Evolutionary conservation across 2,113 vertebrate species (phyloP).

Genomic region (Parus major): DNA sequence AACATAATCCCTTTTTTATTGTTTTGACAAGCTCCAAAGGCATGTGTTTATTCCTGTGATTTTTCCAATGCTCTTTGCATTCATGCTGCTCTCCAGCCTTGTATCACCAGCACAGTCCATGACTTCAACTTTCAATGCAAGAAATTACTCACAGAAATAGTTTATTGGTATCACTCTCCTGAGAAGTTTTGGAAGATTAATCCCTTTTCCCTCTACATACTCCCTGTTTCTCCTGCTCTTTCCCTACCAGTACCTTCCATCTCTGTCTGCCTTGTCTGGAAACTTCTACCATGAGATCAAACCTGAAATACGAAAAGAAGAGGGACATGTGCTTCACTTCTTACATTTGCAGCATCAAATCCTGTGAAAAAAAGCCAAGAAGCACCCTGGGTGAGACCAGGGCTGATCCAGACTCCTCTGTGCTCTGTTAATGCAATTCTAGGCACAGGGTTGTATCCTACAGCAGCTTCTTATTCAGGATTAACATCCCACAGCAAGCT

Average conservation of each 20-base stretch:
- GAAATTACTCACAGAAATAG: background rate
- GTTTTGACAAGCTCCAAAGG: background rate
- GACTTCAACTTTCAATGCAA: background rate
- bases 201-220: background rate
- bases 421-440: background rate
- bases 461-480: background rate
- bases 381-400: background rate
- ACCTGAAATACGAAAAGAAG: background rate
- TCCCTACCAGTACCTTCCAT: background rate
- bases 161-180: background rate
- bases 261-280: background rate
- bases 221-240: background rate
- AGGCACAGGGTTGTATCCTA: background rate
- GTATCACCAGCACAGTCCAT: background rate
- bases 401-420: background rate
- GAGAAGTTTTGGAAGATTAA: background rate
- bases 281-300: background rate
- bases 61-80: background rate
- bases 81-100: background rate
- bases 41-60: background rate
- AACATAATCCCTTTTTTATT: slow-evolving; percentile 33
- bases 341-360: background rate
- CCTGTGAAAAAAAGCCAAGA: background rate
- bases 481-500: background rate
- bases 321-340: background rate